Base-by-base conservation (phyloP, 2,113 vertebrate genomes). In the Leptobrachium leishanense region DNA sequence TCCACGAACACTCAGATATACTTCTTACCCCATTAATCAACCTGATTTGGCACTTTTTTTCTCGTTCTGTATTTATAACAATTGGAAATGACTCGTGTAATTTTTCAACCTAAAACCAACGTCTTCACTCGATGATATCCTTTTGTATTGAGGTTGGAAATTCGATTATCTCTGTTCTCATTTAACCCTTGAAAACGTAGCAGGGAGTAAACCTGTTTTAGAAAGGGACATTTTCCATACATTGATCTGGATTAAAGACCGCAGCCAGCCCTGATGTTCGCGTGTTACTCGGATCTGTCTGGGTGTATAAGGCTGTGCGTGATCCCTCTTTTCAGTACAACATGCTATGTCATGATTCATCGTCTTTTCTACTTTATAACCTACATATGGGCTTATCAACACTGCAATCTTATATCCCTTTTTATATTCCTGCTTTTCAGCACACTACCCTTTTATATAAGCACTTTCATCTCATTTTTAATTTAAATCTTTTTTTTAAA, bases 1-100 rank as follows among this genome's bases (percentile, higher is more conserved):
- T 88, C 85, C 81, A 81, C 67, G 66, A 84, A 83, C 82, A 86
- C 86, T 84, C 82, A 86, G 84, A 85, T 77, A 86, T 82, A 71
- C 83, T 86, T 84, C 70, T 86, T 85, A 69, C 54, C 85, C 57
- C 82, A 89, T 89, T 84, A 84, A 87, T 91, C 85, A 92, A 2
- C 69, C 85, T 85, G 65, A 82, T 88, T 82, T 50, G 63, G 77
- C 82, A 83, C 57, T 80, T 50, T 86, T 87, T 88, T 31, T 31
- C 1, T 31, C 20, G 20, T 31, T 31, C 20, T 82, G 76, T 43
- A 79, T 77, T 62, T 85, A 75, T 84, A 2, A 6, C 68, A 82
- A 55, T 82, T 68, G 80, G 15, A 39, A 82, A 68, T 74, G 76
- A 41, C 68, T 86, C 67, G 71, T 64, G 43, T 55, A 82, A 75